A percentile compares a stretch with the other conserved stretches of the same genome.
Evolutionary conservation across 2,888 invertebrate species (phyloP).

Genomic region (Charanyca ferruginea): DNA sequence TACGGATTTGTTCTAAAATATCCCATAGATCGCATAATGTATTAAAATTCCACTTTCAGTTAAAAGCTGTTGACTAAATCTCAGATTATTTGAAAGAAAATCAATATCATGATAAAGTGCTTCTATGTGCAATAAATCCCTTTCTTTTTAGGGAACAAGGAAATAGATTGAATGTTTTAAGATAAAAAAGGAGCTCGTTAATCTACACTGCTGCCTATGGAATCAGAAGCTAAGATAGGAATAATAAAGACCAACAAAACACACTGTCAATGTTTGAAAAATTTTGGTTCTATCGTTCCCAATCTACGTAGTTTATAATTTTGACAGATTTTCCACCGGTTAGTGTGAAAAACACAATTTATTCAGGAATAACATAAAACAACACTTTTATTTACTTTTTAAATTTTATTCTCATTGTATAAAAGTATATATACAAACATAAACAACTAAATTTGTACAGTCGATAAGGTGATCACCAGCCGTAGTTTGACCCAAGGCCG

Average conservation of each 20-base stretch:
- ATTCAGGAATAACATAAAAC: not conserved
- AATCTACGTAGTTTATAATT: not conserved
- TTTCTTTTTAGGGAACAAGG: constrained; percentile 26
- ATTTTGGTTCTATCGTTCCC: not conserved
- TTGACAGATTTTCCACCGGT: not conserved
- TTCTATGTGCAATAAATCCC: constrained; percentile 27
- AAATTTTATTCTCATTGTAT: constrained; percentile 83
- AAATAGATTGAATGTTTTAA: constrained; percentile 25
- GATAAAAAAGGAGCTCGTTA: constrained; percentile 44
- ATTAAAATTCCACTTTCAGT: not conserved
- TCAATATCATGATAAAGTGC: constrained; percentile 9
- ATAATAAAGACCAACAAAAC: constrained; percentile 23
- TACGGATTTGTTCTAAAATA: not conserved
- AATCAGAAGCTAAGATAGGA: constrained; percentile 35
- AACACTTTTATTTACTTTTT: constrained; percentile 57
- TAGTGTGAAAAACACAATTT: not conserved
- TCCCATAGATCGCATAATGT: not conserved
- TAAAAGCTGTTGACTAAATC: not conserved
- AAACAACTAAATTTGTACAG: constrained; percentile 81
- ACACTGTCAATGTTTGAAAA: not conserved
- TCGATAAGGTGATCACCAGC: constrained; percentile 89
- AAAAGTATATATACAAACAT: constrained; percentile 82
- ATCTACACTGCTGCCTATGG: constrained; percentile 30
- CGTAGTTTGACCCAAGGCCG: constrained; percentile 92
- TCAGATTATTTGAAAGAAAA: constrained; percentile 1